Base-by-base conservation (phyloP, 1,140 invertebrate species). In the Tribolium castaneum region DNA sequence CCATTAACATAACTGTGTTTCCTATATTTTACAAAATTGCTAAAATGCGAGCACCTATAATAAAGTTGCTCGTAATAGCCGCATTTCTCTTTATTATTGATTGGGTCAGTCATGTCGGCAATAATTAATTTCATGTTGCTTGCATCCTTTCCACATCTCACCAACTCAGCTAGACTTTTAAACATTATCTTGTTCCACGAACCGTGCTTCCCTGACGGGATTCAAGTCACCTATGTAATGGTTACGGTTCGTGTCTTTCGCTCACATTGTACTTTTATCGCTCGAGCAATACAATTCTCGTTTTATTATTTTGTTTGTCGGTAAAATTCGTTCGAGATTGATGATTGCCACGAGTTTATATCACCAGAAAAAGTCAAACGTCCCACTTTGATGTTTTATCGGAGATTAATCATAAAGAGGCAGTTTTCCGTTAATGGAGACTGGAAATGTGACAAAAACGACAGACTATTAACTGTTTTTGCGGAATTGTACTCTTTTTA, bases 181-280 rank as follows among this genome's bases (percentile, higher is more conserved):
- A 30, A 66, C 30, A 66, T 66, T 66, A 66, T 66, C 59, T 66
- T 66, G 30, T 14, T n/a, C 59, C 34, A 12, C 30, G 59, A 35
- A 66, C 22, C 59, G 59, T 66, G 59, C 3, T 66, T 66, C 59
- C 59, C 30, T 66, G 54, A 66, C 25, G 25, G 34, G 59, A 66
- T 66, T 66, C 30, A 66, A 66, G 59, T 66, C 14, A 66, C 30
- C 54, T 66, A 35, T 66, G 30, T 35, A 13, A 66, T 66, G 22
- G 59, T 66, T 66, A 34, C 59, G 59, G 59, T 35, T 66, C 22
- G 59, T 39, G 35, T 66, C 59, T 66, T 66, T 34, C 30, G 12
- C 30, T 66, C 59, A 66, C 59, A 66, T 66, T 66, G 59, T 66
- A 25, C 6, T 66, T 59, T 66, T 66, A 66, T 66, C 59, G 59